phyloP scores from a whole-genome alignment of 2,113 vertebrate genomes.

The Uria aalge region DNA sequence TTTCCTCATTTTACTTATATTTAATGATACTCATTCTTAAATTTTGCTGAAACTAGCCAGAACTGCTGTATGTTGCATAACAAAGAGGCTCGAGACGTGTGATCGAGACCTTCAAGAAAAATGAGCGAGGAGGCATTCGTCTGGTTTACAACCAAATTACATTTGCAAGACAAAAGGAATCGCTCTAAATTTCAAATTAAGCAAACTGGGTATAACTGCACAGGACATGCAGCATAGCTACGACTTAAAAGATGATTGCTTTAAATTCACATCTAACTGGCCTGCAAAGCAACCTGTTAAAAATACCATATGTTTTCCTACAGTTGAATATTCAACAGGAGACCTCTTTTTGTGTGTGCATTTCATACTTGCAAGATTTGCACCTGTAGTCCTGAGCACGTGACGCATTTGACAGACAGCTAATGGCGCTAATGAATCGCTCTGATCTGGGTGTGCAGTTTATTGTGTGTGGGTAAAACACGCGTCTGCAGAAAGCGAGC shows the following conservation, averaged over 20 bases:
- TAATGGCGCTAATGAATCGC: slow-evolving; percentile 58
- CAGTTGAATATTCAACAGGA: slow-evolving; percentile 70
- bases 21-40: background rate
- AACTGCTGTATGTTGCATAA: background rate
- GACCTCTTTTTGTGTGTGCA: slow-evolving; percentile 68
- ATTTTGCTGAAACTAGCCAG: background rate
- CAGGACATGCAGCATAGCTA: slow-evolving; percentile 57
- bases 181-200: slow-evolving; percentile 64
- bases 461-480: background rate
- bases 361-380: slow-evolving; percentile 66
- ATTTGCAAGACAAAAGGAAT: slow-evolving; percentile 66
- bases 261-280: slow-evolving; percentile 70
- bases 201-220: slow-evolving; percentile 52
- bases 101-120: background rate
- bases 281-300: slow-evolving; percentile 66
- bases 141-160: slow-evolving; percentile 52
- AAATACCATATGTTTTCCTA: slow-evolving; percentile 61
- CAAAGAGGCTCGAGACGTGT: background rate
- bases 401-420: slow-evolving; percentile 42
- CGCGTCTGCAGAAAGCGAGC: background rate
- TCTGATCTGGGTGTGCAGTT: slow-evolving; percentile 29
- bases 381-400: slow-evolving; percentile 59
- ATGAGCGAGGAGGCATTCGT: background rate
- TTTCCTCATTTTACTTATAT: background rate
- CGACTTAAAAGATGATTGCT: slow-evolving; percentile 63